These are phyloP conservation scores for Aricia agestis DNA, from an alignment of 1,140 invertebrate species.

Conservation along the genomic window DNA sequence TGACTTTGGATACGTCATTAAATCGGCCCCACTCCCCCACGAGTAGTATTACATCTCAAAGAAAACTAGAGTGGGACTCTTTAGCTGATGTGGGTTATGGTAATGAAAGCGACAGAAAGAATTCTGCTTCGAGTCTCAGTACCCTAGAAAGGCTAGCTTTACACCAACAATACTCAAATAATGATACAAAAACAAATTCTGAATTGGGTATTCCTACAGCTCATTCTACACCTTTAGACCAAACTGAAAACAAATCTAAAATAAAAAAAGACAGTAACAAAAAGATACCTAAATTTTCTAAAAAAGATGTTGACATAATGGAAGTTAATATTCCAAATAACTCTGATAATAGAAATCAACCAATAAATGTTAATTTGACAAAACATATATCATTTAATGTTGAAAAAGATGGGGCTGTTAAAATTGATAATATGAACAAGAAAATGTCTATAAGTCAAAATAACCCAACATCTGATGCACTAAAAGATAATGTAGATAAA, in stretches of 20 bases:
- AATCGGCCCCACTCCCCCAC: slow-evolving; percentile 76
- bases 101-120: slow-evolving; percentile 73
- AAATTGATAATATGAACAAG: slow-evolving; percentile 46
- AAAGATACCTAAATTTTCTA: slow-evolving; percentile 54
- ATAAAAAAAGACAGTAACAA: slow-evolving; percentile 43
- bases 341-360: slow-evolving; percentile 37
- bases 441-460: slow-evolving; percentile 49
- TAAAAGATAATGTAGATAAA: slow-evolving; percentile 50
- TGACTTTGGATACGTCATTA: slow-evolving; percentile 50
- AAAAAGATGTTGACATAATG: slow-evolving; percentile 58
- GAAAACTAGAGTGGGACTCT: slow-evolving; percentile 85
- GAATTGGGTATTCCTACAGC: slow-evolving; percentile 58
- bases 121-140: slow-evolving; percentile 68
- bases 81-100: slow-evolving; percentile 86
- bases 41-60: slow-evolving; percentile 80
- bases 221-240: slow-evolving; percentile 66
- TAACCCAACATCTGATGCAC: slow-evolving; percentile 37
- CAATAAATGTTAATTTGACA: slow-evolving; percentile 62
- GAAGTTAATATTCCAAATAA: slow-evolving; percentile 53
- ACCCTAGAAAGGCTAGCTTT: slow-evolving; percentile 79
- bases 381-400: slow-evolving; percentile 71
- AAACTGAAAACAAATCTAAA: slow-evolving; percentile 44
- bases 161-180: slow-evolving; percentile 62
- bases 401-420: slow-evolving; percentile 52
- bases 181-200: slow-evolving; percentile 51